These are phyloP conservation scores for Atta colombica DNA, from an alignment of 1,140 invertebrate genomes.

Conservation along the genomic window DNA sequence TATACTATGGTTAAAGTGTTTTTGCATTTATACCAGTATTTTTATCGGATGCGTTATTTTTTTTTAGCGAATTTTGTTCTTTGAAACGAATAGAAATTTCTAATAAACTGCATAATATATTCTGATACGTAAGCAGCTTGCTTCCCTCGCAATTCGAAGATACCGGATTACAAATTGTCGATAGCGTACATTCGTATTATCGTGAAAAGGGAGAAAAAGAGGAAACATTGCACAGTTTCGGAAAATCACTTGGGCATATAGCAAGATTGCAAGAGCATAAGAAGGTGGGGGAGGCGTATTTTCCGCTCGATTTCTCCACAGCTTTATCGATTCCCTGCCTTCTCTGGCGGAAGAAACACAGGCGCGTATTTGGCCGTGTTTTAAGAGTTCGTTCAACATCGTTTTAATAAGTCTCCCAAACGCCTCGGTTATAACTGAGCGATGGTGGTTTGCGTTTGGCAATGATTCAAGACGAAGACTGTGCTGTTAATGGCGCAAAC, in stretches of 20 bases:
- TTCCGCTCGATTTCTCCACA: slow-evolving; percentile 56
- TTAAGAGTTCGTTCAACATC: slow-evolving; percentile 61
- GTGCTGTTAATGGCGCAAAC: slow-evolving; percentile 64
- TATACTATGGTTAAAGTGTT: neutral
- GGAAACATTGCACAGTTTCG: slow-evolving; percentile 29
- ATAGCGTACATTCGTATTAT: neutral
- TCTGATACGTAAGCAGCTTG: slow-evolving; percentile 11
- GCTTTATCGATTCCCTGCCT: slow-evolving; percentile 46
- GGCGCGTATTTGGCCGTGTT: slow-evolving; percentile 49
- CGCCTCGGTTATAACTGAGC: slow-evolving; percentile 30
- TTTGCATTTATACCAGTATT: neutral
- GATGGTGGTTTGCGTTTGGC: slow-evolving; percentile 68
- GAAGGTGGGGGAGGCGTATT: slow-evolving; percentile 14
- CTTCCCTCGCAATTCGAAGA: slow-evolving; percentile 16
- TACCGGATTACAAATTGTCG: slow-evolving; percentile 21
- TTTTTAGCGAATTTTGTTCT: neutral
- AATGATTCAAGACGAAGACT: slow-evolving; percentile 60
- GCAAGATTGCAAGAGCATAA: neutral
- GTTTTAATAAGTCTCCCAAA: slow-evolving; percentile 70
- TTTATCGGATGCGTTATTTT: neutral
- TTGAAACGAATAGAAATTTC: slow-evolving; percentile 18
- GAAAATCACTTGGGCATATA: slow-evolving; percentile 50
- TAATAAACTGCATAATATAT: slow-evolving; percentile 10
- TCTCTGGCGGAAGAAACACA: slow-evolving; percentile 52
- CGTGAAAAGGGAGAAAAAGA: neutral